Percentiles rank a stretch among this genome's conserved stretches.
Evolutionary conservation across 2,113 vertebrate genomes (phyloP).

Genomic region (Suncus etruscus): DNA sequence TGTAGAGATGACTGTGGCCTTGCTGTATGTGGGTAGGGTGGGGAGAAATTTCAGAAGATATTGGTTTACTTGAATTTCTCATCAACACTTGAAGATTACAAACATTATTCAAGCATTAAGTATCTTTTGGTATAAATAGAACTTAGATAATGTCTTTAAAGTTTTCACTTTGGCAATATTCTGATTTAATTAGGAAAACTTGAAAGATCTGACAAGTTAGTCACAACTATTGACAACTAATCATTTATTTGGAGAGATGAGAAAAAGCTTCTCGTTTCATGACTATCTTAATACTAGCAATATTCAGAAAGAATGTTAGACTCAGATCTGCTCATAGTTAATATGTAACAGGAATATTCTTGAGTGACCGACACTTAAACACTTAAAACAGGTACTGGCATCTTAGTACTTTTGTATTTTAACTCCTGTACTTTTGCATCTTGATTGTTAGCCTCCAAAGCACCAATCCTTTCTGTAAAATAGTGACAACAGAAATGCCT

Average conservation of each 20-base stretch:
- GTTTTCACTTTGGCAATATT: not conserved
- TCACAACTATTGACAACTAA: not conserved
- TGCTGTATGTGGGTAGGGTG: conserved; percentile 70
- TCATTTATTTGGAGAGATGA: not conserved
- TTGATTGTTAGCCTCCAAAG: not conserved
- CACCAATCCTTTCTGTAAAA: not conserved
- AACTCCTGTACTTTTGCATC: not conserved
- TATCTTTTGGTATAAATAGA: not conserved
- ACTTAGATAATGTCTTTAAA: not conserved
- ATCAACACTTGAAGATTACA: not conserved
- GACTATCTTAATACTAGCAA: not conserved
- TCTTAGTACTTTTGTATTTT: not conserved
- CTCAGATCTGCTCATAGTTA: not conserved
- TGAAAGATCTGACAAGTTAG: not conserved
- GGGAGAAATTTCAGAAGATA: not conserved
- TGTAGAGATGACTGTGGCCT: conserved; percentile 73
- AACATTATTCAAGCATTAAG: not conserved
- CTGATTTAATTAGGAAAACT: too few species aligned
- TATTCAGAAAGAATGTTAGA: not conserved
- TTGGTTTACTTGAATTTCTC: conserved; percentile 27
- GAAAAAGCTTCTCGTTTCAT: not conserved
- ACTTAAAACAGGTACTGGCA: not conserved
- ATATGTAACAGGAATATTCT: not conserved
- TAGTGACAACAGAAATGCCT: not conserved
- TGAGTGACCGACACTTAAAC: not conserved